Evolutionary conservation across 2,797 vertebrate genomes (phyloP).

Genomic region (Lepidocolaptes lacrymiger): DNA sequence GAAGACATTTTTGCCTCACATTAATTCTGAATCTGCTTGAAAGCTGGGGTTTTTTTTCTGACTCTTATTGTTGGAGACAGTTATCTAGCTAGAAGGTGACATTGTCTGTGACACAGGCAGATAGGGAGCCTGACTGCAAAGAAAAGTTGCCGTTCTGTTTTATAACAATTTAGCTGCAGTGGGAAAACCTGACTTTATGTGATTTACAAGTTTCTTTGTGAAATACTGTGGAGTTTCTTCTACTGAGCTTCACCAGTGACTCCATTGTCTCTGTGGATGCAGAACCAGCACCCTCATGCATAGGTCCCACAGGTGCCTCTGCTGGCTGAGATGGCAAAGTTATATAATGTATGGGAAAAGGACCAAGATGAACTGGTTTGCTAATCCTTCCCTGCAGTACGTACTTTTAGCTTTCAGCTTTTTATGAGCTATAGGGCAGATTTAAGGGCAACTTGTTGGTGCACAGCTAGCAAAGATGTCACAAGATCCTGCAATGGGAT

Average conservation of each 20-base stretch:
- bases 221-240: not conserved
- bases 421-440: not conserved
- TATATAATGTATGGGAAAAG: not conserved
- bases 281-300: not conserved
- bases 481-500: accelerated
- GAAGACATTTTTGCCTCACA: not conserved
- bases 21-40: conserved; percentile 27
- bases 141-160: not conserved
- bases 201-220: not conserved
- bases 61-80: conserved; percentile 3
- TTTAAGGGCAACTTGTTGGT: not conserved
- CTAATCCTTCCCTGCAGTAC: not conserved
- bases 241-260: not conserved
- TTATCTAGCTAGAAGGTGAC: conserved; percentile 17
- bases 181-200: not conserved
- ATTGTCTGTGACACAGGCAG: not conserved
- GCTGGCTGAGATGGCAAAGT: not conserved
- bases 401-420: not conserved
- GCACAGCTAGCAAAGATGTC: not conserved
- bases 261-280: accelerated
- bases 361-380: not conserved
- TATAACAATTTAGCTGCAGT: not conserved
- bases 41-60: not conserved
- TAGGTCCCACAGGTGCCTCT: not conserved
- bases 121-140: not conserved